Evolutionary conservation across 2,797 vertebrate genomes (phyloP), one percentile per base, ranked within the genome.

Genomic region (Sebastes aleutianus): DNA sequence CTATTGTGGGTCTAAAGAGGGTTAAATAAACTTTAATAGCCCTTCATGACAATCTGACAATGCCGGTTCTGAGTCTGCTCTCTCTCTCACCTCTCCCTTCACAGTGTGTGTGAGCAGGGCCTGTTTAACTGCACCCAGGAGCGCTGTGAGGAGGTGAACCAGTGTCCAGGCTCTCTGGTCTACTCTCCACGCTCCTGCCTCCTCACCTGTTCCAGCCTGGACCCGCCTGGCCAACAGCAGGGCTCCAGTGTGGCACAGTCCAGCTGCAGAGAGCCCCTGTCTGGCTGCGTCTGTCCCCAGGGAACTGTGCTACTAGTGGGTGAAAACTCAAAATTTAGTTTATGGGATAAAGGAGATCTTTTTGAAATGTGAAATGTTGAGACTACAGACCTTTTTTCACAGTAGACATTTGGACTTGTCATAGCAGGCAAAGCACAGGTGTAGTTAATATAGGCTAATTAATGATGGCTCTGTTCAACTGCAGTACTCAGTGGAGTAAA

Each of bases 251-350:
- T 75, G 1, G n/a, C 80, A 63, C 86, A 90, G 13, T 71, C 74
- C 0, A 85, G 91, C 86, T 99, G 98, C 11, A 24, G 58, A 0
- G 95, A 96, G 58, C 85, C 94, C 2, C 3, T 93, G 1, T 94
- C 96, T 0, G 96, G 97, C 82, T 99, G 97, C 2, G 94, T 97
- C 54, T 99, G 98, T 85, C 97, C 97, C 1, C 90, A 91, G 0
- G 97, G 96, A 74, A 96, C 95, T 0, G 92, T 98, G 16, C 90
- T 97, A 32, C 93, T 96, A 88, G 97, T 99, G 82, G 71, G 97
- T 91, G 47, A 36, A 72, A 70, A 20, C 8, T 64, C 9, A 16
- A 13, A n/a, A 47, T 27, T 12, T 8, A 1, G 6, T 57, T 24
- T 26, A 4, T 18, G 1, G 4, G 24, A 3, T 34, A 27, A 47